Conservation (phyloP, 2,797 vertebrate species). For the Lacerta agilis region DNA sequence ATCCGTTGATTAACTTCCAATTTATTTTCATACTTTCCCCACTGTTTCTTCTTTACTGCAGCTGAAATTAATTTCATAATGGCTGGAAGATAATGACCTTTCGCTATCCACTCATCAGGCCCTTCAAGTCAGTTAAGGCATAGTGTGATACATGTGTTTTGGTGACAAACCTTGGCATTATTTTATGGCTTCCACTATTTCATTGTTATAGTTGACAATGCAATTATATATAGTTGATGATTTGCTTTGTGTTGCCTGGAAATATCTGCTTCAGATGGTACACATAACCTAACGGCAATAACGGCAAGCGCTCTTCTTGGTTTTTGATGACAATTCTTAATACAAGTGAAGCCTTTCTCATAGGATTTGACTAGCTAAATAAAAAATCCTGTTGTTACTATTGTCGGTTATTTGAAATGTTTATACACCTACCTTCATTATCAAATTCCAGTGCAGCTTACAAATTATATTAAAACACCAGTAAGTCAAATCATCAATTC, state of each 20-base stretch:
- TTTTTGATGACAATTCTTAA: neutral
- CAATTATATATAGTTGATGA: conserved; percentile 58
- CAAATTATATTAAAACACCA: too few species aligned
- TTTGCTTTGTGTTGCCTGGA: conserved; percentile 26
- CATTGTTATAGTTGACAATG: conserved; percentile 48
- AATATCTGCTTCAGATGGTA: neutral
- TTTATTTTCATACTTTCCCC: conserved; percentile 60
- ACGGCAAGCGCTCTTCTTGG: neutral
- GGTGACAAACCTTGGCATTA: conserved; percentile 39
- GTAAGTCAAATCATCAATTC: too few species aligned
- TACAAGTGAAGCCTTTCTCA: conserved; percentile 8
- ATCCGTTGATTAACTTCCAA: conserved; percentile 44
- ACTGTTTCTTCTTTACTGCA: conserved; percentile 44
- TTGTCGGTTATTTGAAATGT: neutral
- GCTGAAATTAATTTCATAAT: conserved; percentile 55
- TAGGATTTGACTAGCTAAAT: neutral
- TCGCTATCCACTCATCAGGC: conserved; percentile 37
- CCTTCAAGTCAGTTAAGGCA: conserved; percentile 39
- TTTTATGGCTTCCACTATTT: conserved; percentile 56
- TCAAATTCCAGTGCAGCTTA: too few species aligned
- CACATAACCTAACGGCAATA: neutral
- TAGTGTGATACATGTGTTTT: conserved; percentile 10
- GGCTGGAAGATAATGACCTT: conserved; percentile 58
- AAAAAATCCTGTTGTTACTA: neutral
- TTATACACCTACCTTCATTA: too few species aligned